A percentile compares a stretch with the other conserved stretches of the same genome.
These are phyloP conservation scores for Leptothorax acervorum DNA, from an alignment of 2,888 invertebrate genomes.

Conservation along the genomic window DNA sequence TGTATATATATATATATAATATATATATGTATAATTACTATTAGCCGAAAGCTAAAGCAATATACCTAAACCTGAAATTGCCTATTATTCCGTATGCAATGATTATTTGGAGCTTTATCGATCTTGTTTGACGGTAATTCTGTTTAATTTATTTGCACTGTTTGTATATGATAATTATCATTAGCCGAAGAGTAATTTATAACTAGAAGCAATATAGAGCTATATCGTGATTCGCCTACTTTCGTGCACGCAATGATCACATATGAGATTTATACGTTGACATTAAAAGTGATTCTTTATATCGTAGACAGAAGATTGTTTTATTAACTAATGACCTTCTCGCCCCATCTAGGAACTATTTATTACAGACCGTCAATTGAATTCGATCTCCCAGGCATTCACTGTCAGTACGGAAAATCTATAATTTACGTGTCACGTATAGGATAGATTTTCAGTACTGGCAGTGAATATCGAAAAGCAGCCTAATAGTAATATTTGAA, in stretches of 20 bases:
- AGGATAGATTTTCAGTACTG: too few relatives aligned
- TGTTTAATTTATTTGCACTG: conserved; percentile 5
- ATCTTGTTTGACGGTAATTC: conserved; percentile 16
- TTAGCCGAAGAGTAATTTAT: background rate
- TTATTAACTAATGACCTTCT: background rate
- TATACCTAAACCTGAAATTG: background rate
- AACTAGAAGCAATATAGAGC: background rate
- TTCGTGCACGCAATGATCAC: background rate
- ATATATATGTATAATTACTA: background rate
- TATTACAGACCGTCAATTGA: background rate
- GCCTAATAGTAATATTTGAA: background rate
- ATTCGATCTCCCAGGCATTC: background rate
- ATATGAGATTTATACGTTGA: background rate
- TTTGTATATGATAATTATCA: background rate
- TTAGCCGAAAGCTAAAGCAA: background rate
- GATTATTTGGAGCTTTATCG: background rate
- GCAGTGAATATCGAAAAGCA: too few relatives aligned
- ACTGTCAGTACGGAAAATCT: too few relatives aligned
- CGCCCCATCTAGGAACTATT: background rate
- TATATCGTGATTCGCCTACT: background rate
- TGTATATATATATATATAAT: background rate
- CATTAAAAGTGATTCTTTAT: background rate
- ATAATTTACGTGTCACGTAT: too few relatives aligned
- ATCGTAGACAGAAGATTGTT: background rate
- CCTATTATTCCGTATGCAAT: background rate